Evolutionary conservation across 2,888 invertebrate genomes (phyloP).

Genomic region (Myopa testacea): DNA sequence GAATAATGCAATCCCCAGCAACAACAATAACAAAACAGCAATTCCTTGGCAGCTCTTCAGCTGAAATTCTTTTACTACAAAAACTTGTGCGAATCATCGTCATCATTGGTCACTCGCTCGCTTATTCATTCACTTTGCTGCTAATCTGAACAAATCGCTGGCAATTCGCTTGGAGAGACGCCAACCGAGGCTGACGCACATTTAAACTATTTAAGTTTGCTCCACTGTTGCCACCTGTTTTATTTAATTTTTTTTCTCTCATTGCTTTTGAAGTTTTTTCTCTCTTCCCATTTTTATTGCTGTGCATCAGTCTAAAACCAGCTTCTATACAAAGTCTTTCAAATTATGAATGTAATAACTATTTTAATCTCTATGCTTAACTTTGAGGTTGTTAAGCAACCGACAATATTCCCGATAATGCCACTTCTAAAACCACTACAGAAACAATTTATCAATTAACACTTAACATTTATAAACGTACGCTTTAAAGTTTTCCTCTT

Average conservation of each 20-base stretch:
- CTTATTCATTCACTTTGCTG: background rate
- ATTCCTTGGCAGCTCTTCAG: conserved; percentile 17
- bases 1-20: background rate
- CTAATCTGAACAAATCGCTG: background rate
- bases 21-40: conserved; percentile 8
- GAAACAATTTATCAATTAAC: too few species aligned
- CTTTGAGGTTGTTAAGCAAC: too few species aligned
- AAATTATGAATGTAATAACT: too few species aligned
- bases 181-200: conserved; percentile 17
- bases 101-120: conserved; percentile 26
- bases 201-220: background rate
- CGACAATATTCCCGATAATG: too few species aligned
- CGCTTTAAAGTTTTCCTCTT: too few species aligned
- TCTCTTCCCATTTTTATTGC: background rate
- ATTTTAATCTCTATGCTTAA: too few species aligned
- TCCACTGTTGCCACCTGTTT: conserved; percentile 9
- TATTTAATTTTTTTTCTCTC: background rate
- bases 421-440: too few species aligned
- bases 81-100: conserved; percentile 9
- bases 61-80: conserved; percentile 21
- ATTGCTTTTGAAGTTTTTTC: background rate
- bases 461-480: too few species aligned
- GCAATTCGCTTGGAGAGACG: conserved; percentile 12
- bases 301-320: too few species aligned
- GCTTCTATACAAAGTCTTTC: too few species aligned